Base-by-base conservation (phyloP, 2,888 invertebrate genomes). In the Micropterix aruncella region DNA sequence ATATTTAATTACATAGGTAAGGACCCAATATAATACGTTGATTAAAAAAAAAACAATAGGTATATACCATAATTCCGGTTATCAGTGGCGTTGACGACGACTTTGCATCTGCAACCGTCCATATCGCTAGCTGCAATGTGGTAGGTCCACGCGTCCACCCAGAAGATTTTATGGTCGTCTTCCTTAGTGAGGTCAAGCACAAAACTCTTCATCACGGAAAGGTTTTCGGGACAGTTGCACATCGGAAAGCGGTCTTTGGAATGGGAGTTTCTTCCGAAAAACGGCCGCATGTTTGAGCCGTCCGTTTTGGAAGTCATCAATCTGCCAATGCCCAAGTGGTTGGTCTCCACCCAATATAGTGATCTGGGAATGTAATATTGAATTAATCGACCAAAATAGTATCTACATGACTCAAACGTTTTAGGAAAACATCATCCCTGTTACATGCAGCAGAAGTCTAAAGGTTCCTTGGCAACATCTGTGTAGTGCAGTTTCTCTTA, bases 341-440 rank as follows among this genome's bases (percentile, higher is more conserved):
- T 69, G 44, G 71, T 66, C 61, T 88, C 85, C 42, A 87, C 76
- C 90, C 90, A 92, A 53, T 80, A 79, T 2, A 92, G 57, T 2
- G 75, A 72, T 47, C 82, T 81, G 55, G 41, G 65, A 64, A 43
- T n/a, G n/a, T n/a, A n/a, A n/a, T n/a, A n/a, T n/a, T n/a, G n/a
- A n/a, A n/a, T n/a, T n/a, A n/a, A n/a, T n/a, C n/a, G n/a, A n/a
- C n/a, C n/a, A n/a, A n/a, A n/a, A n/a, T n/a, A n/a, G n/a, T n/a
- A n/a, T n/a, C n/a, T n/a, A n/a, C n/a, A n/a, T n/a, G n/a, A n/a
- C n/a, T n/a, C n/a, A n/a, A n/a, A n/a, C n/a, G n/a, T n/a, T n/a
- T n/a, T n/a, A n/a, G n/a, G n/a, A n/a, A n/a, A n/a, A n/a, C n/a
- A n/a, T n/a, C n/a, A n/a, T n/a, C n/a, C n/a, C n/a, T n/a, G n/a